phyloP scores from a whole-genome alignment of 2,888 invertebrate genomes.

The Leptopilina syphax region DNA sequence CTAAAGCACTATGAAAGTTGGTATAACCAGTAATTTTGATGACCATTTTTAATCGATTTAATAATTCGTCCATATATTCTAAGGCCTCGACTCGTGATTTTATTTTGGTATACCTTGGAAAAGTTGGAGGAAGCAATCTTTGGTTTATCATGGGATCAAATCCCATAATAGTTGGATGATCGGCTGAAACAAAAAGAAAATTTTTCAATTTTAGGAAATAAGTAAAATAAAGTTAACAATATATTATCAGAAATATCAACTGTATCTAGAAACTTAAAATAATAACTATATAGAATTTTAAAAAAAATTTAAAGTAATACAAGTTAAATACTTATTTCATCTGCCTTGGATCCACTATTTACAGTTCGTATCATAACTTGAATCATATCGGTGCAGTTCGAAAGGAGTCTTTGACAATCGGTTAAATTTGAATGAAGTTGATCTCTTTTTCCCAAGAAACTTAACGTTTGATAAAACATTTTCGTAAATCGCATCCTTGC shows the following conservation, averaged over 20 bases:
- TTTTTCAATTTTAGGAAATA: slow-evolving; percentile 14
- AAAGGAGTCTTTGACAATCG: slow-evolving; percentile 89
- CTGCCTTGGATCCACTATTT: slow-evolving; percentile 85
- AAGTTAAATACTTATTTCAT: slow-evolving; percentile 79
- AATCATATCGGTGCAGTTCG: slow-evolving; percentile 89
- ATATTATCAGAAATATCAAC: too few relatives aligned
- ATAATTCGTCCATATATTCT: slow-evolving; percentile 88
- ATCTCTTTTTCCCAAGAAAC: slow-evolving; percentile 83
- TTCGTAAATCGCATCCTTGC: slow-evolving; percentile 92
- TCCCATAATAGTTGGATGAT: slow-evolving; percentile 90
- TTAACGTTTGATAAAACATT: slow-evolving; percentile 89
- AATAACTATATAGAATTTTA: too few relatives aligned
- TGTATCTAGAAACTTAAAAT: too few relatives aligned
- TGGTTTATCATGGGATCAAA: slow-evolving; percentile 98
- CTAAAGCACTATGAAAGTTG: slow-evolving; percentile 90
- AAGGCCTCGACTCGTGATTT: slow-evolving; percentile 88
- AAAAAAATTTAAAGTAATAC: background rate
- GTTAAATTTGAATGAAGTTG: slow-evolving; percentile 82
- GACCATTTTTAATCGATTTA: slow-evolving; percentile 88
- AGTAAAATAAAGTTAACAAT: too few relatives aligned
- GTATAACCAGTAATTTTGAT: slow-evolving; percentile 88
- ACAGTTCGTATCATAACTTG: slow-evolving; percentile 88
- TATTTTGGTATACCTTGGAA: slow-evolving; percentile 97
- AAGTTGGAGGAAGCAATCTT: slow-evolving; percentile 96
- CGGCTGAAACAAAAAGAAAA: slow-evolving; percentile 76